Conservation (phyloP, 2,113 vertebrate species). For the Sorex fumeus region DNA sequence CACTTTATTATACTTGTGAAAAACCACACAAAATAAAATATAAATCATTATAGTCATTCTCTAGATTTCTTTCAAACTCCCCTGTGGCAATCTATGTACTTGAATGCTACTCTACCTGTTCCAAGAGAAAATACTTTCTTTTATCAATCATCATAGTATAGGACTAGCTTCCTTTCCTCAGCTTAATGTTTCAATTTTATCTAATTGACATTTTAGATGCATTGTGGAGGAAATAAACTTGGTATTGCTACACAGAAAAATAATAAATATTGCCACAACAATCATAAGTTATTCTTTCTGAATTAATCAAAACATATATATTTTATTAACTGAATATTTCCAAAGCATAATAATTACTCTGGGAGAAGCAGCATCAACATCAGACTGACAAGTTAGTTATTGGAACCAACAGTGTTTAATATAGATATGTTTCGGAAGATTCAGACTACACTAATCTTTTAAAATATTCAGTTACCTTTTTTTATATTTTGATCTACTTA, state of each 20-base stretch:
- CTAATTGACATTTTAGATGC: constrained; percentile 49
- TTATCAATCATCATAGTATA: background rate
- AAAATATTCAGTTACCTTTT: background rate
- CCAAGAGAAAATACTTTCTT: background rate
- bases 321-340: constrained; percentile 33
- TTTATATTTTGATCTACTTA: background rate
- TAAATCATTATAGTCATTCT: background rate
- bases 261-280: constrained; percentile 53
- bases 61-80: background rate
- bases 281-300: constrained; percentile 32
- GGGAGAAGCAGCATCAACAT: background rate
- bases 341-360: constrained; percentile 43
- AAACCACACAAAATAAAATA: background rate
- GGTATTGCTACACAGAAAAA: background rate
- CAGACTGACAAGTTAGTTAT: constrained; percentile 4
- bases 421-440: background rate
- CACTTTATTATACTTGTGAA: background rate
- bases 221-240: constrained; percentile 15
- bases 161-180: background rate
- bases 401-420: constrained; percentile 10
- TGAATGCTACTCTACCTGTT: background rate
- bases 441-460: constrained; percentile 15
- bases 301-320: constrained; percentile 16
- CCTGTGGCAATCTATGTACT: background rate
- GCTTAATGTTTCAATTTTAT: background rate